phyloP scores from a whole-genome alignment of 2,113 vertebrate species.

The Melanocharis versteri region DNA sequence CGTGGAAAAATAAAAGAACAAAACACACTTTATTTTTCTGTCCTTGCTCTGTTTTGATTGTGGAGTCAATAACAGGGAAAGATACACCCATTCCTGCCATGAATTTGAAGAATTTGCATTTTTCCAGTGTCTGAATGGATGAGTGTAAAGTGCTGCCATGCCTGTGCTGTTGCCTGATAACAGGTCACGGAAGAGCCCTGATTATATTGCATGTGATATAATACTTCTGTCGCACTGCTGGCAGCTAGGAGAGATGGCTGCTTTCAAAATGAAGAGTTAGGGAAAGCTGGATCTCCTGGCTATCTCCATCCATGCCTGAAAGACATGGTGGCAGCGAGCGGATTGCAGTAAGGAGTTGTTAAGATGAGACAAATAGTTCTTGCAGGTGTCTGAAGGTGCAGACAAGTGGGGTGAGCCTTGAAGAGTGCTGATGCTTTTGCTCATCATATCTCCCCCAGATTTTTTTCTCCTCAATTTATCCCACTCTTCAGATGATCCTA shows the following conservation, averaged over 20 bases:
- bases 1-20: not conserved
- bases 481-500: not conserved
- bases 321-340: rapidly evolving
- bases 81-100: rapidly evolving
- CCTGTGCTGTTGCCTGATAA: not conserved
- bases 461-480: not conserved
- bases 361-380: not conserved
- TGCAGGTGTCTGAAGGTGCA: not conserved
- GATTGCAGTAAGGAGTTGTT: not conserved
- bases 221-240: not conserved
- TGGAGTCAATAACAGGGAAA: not conserved
- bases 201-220: not conserved
- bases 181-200: rapidly evolving
- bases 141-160: not conserved
- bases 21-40: not conserved
- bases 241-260: not conserved
- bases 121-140: not conserved
- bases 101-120: not conserved
- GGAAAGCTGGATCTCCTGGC: not conserved
- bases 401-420: not conserved
- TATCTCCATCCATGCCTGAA: not conserved
- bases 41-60: not conserved
- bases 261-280: not conserved
- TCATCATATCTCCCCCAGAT: not conserved
- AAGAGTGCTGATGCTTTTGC: not conserved